A percentile compares a stretch with the other conserved stretches of the same genome.
Conservation (phyloP, 1,140 invertebrate genomes). For the Hesperophylax magnus region DNA sequence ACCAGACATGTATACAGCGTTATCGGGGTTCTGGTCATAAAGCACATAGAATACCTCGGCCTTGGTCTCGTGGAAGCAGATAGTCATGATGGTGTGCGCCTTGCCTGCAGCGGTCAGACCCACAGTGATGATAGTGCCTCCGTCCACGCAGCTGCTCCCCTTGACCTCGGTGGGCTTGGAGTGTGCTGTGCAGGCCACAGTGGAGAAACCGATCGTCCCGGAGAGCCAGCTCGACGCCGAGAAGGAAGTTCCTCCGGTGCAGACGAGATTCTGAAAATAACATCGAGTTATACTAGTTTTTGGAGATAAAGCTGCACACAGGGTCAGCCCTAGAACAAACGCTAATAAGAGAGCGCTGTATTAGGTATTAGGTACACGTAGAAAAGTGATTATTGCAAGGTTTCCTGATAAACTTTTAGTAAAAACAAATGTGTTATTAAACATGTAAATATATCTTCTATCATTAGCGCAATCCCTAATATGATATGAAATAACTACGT, state of each 20-base stretch:
- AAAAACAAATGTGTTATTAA: no score
- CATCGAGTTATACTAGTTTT: no score
- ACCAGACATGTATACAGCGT: background rate
- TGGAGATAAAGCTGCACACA: no score
- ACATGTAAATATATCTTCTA: no score
- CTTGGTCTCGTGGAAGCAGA: slow-evolving; percentile 10
- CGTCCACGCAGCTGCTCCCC: background rate
- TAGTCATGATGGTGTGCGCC: background rate
- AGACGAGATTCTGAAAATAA: background rate
- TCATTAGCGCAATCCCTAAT: no score
- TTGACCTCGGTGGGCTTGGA: background rate
- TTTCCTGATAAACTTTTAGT: no score
- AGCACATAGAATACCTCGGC: slow-evolving; percentile 9
- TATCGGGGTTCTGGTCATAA: slow-evolving; percentile 13
- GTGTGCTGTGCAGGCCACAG: background rate
- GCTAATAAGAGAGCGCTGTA: no score
- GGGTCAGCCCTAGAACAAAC: no score
- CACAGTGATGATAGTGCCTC: background rate
- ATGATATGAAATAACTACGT: no score
- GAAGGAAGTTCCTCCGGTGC: background rate
- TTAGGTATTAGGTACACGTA: no score
- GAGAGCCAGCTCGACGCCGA: background rate
- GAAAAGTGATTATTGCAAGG: no score
- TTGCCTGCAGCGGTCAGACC: background rate
- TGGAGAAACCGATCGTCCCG: background rate